Conservation (phyloP, 2,113 vertebrate genomes). For the Vulpes ferrilata region DNA sequence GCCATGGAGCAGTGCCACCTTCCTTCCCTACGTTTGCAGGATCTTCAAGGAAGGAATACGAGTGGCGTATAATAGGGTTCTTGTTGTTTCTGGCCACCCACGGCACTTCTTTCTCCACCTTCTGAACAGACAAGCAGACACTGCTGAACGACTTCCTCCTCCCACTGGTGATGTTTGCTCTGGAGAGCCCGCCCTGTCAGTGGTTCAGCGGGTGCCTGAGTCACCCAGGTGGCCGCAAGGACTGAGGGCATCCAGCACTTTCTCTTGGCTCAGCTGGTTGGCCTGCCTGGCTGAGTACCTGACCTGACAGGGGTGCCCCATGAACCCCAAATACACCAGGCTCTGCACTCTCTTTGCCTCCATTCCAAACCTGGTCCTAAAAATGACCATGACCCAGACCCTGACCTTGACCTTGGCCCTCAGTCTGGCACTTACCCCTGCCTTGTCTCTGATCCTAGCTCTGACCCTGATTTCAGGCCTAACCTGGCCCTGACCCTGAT, state of each 20-base stretch:
- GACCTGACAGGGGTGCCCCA: not conserved
- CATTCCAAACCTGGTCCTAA: not conserved
- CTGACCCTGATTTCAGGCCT: not conserved
- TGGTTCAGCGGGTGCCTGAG: rapidly evolving
- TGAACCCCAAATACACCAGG: not conserved
- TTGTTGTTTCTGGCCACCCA: not conserved
- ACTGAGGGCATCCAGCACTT: rapidly evolving
- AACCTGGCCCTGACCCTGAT: not conserved
- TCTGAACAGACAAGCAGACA: not conserved
- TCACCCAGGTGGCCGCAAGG: rapidly evolving
- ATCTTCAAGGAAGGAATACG: not conserved
- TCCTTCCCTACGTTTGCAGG: not conserved
- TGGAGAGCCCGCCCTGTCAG: rapidly evolving
- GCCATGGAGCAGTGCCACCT: not conserved
- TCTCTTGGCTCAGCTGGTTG: not conserved
- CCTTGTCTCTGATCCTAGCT: not conserved
- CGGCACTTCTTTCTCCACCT: rapidly evolving
- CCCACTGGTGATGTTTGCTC: rapidly evolving
- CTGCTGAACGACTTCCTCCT: not conserved
- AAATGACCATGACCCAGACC: not conserved
- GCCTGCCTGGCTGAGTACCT: rapidly evolving
- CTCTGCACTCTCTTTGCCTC: not conserved
- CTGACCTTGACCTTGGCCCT: not conserved
- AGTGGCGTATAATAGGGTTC: too few species aligned
- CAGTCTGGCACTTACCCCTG: not conserved